Evolutionary conservation across 2,797 vertebrate genomes (phyloP).

Genomic region (Macropodus opercularis): DNA sequence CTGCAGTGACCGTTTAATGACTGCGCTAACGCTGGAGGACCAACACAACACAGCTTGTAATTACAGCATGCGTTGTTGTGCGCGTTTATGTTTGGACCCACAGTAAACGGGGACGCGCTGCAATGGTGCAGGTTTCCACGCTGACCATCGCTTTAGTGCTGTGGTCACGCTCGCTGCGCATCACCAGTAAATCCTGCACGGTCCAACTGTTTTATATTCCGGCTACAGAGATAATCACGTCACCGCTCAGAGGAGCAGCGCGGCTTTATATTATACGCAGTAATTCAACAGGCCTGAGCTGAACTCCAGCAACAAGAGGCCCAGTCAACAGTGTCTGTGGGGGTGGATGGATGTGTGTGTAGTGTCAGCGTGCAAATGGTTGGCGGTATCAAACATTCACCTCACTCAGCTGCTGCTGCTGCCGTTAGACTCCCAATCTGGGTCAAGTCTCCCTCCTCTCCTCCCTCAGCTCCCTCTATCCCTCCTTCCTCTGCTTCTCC

Average conservation of each 20-base stretch:
- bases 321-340: constrained; percentile 71
- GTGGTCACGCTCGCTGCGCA: not conserved
- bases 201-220: constrained; percentile 31
- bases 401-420: constrained; percentile 73
- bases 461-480: constrained; percentile 75
- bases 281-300: constrained; percentile 75
- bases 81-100: too few relatives aligned
- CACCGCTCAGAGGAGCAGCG: too few relatives aligned
- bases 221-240: constrained; percentile 45
- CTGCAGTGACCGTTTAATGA: too few relatives aligned
- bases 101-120: not conserved
- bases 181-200: constrained; percentile 34
- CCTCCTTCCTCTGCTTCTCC: constrained; percentile 57
- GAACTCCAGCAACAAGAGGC: constrained; percentile 75
- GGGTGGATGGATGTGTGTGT: constrained; percentile 27
- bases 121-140: constrained; percentile 15
- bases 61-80: too few relatives aligned
- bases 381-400: constrained; percentile 80
- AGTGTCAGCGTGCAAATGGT: constrained; percentile 61
- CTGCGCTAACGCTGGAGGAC: too few relatives aligned
- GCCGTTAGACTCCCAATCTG: constrained; percentile 77
- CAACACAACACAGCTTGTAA: too few relatives aligned
- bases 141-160: constrained; percentile 5
- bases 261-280: too few relatives aligned
- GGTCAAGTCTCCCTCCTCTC: constrained; percentile 78